Percentiles rank a stretch among this genome's conserved stretches.
These are phyloP conservation scores for Varecia variegata DNA, from an alignment of 2,797 vertebrate genomes.

Conservation along the genomic window DNA sequence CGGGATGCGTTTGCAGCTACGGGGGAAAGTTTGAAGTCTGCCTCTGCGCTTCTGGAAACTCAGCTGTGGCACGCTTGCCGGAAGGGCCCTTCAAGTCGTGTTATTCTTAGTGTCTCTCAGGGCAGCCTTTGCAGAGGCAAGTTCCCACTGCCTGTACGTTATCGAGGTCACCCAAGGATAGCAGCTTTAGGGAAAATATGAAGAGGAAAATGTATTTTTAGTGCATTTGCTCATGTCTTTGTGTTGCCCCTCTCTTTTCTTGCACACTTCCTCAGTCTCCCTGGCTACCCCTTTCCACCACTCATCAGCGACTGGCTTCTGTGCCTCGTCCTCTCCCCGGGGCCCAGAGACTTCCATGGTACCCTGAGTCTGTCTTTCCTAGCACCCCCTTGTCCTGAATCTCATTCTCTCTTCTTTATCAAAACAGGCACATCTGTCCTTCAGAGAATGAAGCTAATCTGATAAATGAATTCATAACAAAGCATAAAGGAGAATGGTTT, in stretches of 20 bases:
- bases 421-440: not conserved
- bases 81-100: not conserved
- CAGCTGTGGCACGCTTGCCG: not conserved
- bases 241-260: not conserved
- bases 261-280: not conserved
- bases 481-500: not conserved
- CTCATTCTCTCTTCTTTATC: not conserved
- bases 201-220: not conserved
- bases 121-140: constrained; percentile 9
- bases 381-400: not conserved
- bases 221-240: not conserved
- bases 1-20: not conserved
- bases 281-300: not conserved
- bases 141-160: not conserved
- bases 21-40: not conserved
- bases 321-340: not conserved
- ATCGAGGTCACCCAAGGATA: constrained; percentile 43
- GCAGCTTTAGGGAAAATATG: not conserved
- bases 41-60: not conserved
- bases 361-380: not conserved
- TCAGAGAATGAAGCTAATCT: not conserved
- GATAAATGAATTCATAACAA: not conserved
- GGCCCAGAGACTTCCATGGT: not conserved
- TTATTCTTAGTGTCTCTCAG: constrained; percentile 46
- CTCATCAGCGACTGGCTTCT: too few species aligned